Evolutionary conservation across 1,140 invertebrate genomes (phyloP).

Genomic region (Meteorus sp.): DNA sequence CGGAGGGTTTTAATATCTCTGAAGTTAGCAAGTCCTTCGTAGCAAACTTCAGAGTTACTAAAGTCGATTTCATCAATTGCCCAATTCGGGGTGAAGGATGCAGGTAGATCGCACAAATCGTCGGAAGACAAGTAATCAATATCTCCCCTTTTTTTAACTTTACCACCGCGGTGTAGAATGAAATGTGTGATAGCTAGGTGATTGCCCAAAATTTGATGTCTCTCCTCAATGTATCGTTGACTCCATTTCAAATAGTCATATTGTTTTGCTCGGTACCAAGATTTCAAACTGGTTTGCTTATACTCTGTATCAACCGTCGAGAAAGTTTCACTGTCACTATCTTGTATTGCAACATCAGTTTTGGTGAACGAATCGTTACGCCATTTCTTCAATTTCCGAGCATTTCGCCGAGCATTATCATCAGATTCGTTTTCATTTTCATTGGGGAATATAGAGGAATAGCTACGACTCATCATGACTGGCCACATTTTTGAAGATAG

Average conservation of each 20-base stretch:
- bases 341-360: no score
- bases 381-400: no score
- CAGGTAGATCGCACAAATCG: conserved; percentile 63
- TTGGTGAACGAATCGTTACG: no score
- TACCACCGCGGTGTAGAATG: conserved; percentile 66
- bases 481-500: no score
- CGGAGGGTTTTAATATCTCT: conserved; percentile 63
- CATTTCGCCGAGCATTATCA: no score
- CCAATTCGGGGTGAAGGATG: conserved; percentile 57
- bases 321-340: not conserved
- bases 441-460: no score
- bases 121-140: conserved; percentile 53
- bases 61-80: conserved; percentile 72
- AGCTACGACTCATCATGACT: no score
- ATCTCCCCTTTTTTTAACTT: conserved; percentile 67
- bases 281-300: not conserved
- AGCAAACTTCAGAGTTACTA: conserved; percentile 64
- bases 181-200: conserved; percentile 79
- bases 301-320: not conserved
- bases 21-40: conserved; percentile 74
- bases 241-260: conserved; percentile 41
- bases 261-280: conserved; percentile 55
- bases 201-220: conserved; percentile 62
- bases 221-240: conserved; percentile 56
- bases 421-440: no score